Base-by-base conservation (phyloP, 2,113 vertebrate species). In the Lutjanus erythropterus region DNA sequence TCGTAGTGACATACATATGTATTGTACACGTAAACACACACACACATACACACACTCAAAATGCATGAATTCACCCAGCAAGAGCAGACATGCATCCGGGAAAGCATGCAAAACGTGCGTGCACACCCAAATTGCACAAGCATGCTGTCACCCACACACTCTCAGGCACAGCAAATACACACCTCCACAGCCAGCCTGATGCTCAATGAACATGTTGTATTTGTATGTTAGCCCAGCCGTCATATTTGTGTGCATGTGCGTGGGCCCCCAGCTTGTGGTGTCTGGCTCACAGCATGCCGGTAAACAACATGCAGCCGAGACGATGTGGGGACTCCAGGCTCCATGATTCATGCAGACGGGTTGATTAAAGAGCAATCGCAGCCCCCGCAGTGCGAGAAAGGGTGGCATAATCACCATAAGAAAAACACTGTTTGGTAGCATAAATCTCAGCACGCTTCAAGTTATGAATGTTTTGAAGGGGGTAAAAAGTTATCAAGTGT, bases 341-440 rank as follows among this genome's bases (percentile, higher is more conserved):
- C 71, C 60, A 6, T 78, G 87, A 91, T 86, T 89, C 90, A 85
- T 71, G 81, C 85, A 90, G 86, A 86, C 83, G 81, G 81, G 65
- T 91, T 90, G 89, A 91, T 91, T 92, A 90, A 92, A 92, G 88
- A 93, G 90, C 85, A 92, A 89, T 87, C 29, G 76, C 78, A 61
- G 85, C 83, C 81, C 86, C 88, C 78, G 71, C 85, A 69, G 89
- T 37, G 88, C 25, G 23, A 74, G 86, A 84, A 86, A 86, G 83
- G 86, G 79, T 81, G 86, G 70, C 62, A 71, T 89, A 86, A 91
- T 92, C 90, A 88, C 66, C n/a, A 19, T 39, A 73, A 85, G 69
- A 80, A 88, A 82, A 87, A 83, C 76, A 65, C 58, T 58, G 70
- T 75, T 87, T 76, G 77, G 61, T n/a, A 62, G 75, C 62, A 81